These are phyloP conservation scores for Stegodyphus dumicola DNA, from an alignment of 1,140 invertebrate genomes.

Conservation along the genomic window DNA sequence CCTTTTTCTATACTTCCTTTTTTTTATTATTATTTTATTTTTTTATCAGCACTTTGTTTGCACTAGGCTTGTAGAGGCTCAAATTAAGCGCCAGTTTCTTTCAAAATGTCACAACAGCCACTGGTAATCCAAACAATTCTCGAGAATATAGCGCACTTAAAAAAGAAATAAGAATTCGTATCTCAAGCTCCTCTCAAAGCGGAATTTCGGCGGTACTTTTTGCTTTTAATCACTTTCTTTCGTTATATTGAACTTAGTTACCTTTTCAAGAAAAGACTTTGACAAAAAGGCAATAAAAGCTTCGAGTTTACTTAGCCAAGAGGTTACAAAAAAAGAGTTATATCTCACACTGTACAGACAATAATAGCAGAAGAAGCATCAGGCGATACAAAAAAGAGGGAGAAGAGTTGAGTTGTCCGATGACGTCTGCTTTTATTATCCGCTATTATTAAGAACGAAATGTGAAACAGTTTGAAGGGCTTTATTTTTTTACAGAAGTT, in stretches of 20 bases:
- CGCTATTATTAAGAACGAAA: slow-evolving; percentile 57
- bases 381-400: slow-evolving; percentile 40
- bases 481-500: slow-evolving; percentile 27
- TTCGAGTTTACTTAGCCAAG: slow-evolving; percentile 53
- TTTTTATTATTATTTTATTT: slow-evolving; percentile 1
- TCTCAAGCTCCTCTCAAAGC: slow-evolving; percentile 41
- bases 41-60: slow-evolving; percentile 20
- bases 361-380: slow-evolving; percentile 51
- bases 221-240: slow-evolving; percentile 60
- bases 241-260: slow-evolving; percentile 60
- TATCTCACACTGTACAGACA: slow-evolving; percentile 34
- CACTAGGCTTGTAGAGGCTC: slow-evolving; percentile 17
- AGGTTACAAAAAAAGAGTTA: slow-evolving; percentile 29
- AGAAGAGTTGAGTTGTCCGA: slow-evolving; percentile 54
- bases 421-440: slow-evolving; percentile 61
- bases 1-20: neutral
- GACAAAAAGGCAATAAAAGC: slow-evolving; percentile 61
- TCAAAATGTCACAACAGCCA: slow-evolving; percentile 23
- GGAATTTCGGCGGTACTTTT: slow-evolving; percentile 55
- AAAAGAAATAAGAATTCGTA: slow-evolving; percentile 24
- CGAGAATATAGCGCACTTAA: slow-evolving; percentile 6
- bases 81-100: slow-evolving; percentile 35
- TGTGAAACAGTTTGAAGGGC: slow-evolving; percentile 43
- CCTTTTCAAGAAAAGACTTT: slow-evolving; percentile 59
- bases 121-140: slow-evolving; percentile 37